Conservation (phyloP, 2,113 vertebrate genomes). For the Eulacestoma nigropectus region DNA sequence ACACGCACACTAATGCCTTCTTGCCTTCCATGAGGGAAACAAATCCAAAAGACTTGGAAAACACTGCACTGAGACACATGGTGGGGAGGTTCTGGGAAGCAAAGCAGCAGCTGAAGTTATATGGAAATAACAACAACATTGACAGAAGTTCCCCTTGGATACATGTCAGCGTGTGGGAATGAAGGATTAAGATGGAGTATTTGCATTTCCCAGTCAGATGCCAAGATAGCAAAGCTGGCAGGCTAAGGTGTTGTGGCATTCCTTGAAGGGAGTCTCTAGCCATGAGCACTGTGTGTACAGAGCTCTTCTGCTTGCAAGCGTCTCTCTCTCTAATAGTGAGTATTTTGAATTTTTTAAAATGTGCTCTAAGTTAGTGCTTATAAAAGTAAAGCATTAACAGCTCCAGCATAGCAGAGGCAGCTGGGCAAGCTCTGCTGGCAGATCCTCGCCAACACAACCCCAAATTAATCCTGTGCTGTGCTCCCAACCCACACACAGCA, state of each 20-base stretch:
- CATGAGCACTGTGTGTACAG: neutral
- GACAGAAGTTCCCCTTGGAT: conserved; percentile 17
- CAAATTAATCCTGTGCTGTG: neutral
- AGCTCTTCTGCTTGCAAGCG: neutral
- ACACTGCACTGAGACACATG: neutral
- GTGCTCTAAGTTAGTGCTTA: neutral
- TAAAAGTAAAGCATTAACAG: neutral
- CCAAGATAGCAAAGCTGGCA: conserved; percentile 19
- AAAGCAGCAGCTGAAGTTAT: conserved; percentile 24
- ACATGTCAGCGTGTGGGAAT: neutral
- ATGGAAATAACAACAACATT: conserved; percentile 26
- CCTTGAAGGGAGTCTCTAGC: neutral
- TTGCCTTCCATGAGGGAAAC: neutral
- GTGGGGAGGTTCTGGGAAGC: neutral
- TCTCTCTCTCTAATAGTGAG: neutral
- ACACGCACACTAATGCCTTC: neutral
- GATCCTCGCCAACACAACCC: neutral
- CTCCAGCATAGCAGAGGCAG: neutral
- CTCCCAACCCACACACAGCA: neutral
- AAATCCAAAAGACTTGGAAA: neutral
- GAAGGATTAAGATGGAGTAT: conserved; percentile 33
- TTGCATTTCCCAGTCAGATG: conserved; percentile 38
- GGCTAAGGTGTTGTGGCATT: neutral
- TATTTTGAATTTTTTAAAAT: neutral
- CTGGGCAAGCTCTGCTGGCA: conserved; percentile 12